Base-by-base conservation (phyloP, 64 coral and sea anemone genomes). In the Astreopora myriophthalma region DNA sequence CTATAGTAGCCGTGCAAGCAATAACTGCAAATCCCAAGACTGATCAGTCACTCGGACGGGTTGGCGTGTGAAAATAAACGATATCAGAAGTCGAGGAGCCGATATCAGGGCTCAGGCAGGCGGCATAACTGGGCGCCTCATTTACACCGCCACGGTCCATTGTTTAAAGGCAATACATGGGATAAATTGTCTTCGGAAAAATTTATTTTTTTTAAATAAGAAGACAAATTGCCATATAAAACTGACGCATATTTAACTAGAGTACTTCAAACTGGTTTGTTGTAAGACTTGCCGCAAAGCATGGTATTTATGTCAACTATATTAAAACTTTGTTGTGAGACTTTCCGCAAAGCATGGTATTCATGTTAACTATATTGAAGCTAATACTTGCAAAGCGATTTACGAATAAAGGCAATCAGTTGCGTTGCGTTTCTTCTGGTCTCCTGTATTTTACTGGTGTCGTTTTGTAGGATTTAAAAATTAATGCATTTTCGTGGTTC, bases 11-110 rank as follows among this genome's bases (percentile, higher is more conserved):
- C 17, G 97, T 96, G 0, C 97, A 99, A 28, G 65, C 82, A 3
- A 86, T 95, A 34, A 99, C 97, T 42, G 97, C 97, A 34, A 99
- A 99, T 67, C 97, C 97, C 28, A 99, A 99, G 72, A 99, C 97
- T 29, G 94, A 99, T 60, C 91, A 95, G 34, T 89, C 52, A 39
- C 97, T 99, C 39, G 97, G 97, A 55, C 79, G 69, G 61, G 94
- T 99, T 13, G 94, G 97, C 62, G 93, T 87, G 40, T 96, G 86
- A 87, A 76, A 73, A 63, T 1, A 19, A 20, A 72, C 22, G 23
- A 30, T 34, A 37, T 74, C 16, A 28, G 10, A 2, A 12, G 6
- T 44, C 17, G 27, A 44, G 26, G 44, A 24, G 17, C 20, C 13
- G 55, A 37, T 32, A 22, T 34, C 2, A 64, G 58, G 14, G 23